These are phyloP conservation scores for Helleia helle DNA, from an alignment of 2,888 invertebrate genomes.

Conservation along the genomic window DNA sequence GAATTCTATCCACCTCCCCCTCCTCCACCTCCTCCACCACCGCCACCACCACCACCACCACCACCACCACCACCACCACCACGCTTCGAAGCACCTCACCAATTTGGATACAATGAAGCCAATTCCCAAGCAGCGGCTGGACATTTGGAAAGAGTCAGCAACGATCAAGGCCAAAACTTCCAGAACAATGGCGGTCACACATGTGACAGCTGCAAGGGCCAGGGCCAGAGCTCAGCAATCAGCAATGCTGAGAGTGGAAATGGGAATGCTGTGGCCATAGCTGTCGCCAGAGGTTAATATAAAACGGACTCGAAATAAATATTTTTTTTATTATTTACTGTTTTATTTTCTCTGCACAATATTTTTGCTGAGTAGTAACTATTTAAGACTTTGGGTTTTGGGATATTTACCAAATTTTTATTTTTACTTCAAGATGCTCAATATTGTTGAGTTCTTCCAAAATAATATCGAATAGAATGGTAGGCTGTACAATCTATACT, in stretches of 20 bases:
- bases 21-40: neutral
- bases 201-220: slow-evolving; percentile 24
- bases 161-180: neutral
- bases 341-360: neutral
- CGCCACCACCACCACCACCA: neutral
- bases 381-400: too few species aligned
- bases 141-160: slow-evolving; percentile 8
- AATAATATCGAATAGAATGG: too few species aligned
- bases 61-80: slow-evolving; percentile 1
- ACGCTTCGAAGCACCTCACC: neutral
- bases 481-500: too few species aligned
- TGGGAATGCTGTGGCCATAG: slow-evolving; percentile 40
- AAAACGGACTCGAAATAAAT: neutral
- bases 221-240: slow-evolving; percentile 24
- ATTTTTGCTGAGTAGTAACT: too few species aligned
- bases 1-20: neutral
- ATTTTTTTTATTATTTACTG: neutral
- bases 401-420: too few species aligned
- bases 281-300: slow-evolving; percentile 29
- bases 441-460: too few species aligned
- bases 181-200: slow-evolving; percentile 1
- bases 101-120: slow-evolving; percentile 2
- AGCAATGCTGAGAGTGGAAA: slow-evolving; percentile 40
- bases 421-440: too few species aligned
- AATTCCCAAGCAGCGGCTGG: neutral